A percentile compares a stretch with the other conserved stretches of the same genome.
Conservation (phyloP, 2,113 vertebrate genomes). For the Notechis scutatus region DNA sequence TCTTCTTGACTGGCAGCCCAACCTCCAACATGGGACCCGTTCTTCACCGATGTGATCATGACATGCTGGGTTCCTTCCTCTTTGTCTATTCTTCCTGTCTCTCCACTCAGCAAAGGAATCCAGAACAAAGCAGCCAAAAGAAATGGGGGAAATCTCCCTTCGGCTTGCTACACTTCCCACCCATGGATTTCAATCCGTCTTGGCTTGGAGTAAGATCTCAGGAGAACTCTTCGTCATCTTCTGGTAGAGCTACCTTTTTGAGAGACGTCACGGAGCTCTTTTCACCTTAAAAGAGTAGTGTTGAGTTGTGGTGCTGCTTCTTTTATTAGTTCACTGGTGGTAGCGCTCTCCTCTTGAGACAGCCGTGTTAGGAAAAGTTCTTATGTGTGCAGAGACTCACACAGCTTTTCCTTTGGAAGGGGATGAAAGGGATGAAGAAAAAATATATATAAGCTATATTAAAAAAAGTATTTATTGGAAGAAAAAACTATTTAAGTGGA, state of each 20-base stretch:
- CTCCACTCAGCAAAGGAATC: not conserved
- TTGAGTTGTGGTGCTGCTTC: not conserved
- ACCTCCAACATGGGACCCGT: not conserved
- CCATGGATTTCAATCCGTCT: not conserved
- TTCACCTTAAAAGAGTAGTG: not conserved
- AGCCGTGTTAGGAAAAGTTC: not conserved
- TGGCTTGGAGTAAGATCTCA: not conserved
- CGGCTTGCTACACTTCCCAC: not conserved
- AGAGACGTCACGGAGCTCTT: not conserved
- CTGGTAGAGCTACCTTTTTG: not conserved
- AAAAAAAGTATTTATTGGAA: slow-evolving; percentile 73
- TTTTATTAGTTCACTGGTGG: not conserved
- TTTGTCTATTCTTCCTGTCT: not conserved
- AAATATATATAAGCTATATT: slow-evolving; percentile 67
- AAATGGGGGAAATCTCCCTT: not conserved
- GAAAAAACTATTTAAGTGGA: slow-evolving; percentile 62
- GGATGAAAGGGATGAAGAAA: slow-evolving; percentile 11
- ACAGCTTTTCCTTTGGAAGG: not conserved
- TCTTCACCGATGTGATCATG: not conserved
- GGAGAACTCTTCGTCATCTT: not conserved
- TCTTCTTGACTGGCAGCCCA: too few species aligned
- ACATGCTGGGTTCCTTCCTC: not conserved
- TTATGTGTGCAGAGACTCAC: not conserved
- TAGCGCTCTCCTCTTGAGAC: not conserved
- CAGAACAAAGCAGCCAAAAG: not conserved